A percentile compares a stretch with the other conserved stretches of the same genome.
Evolutionary conservation across 2,113 vertebrate species (phyloP).

Genomic region (Myrmophylax atrothorax): DNA sequence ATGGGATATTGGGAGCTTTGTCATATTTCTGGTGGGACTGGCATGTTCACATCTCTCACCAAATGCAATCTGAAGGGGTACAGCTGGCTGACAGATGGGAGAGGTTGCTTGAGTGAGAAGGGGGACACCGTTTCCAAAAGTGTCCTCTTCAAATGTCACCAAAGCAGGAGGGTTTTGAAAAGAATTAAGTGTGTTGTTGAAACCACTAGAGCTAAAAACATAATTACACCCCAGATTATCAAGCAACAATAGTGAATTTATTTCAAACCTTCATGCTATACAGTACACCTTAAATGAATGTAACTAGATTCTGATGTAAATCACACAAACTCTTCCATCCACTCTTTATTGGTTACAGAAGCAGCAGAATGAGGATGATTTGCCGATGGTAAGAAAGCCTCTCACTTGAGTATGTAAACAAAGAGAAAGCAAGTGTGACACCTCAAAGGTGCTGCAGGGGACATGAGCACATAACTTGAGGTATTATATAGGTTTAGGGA

Average conservation of each 20-base stretch:
- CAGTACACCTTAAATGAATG: neutral
- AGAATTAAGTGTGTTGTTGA: neutral
- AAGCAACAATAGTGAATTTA: neutral
- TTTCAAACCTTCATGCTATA: neutral
- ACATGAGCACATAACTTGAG: neutral
- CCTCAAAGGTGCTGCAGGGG: neutral
- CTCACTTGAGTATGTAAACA: neutral
- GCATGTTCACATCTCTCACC: neutral
- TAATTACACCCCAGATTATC: neutral
- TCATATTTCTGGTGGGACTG: rapidly evolving
- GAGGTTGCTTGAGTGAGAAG: neutral
- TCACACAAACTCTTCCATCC: neutral
- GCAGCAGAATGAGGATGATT: neutral
- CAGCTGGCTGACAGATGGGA: neutral
- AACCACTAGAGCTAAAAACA: neutral
- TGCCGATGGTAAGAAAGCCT: neutral
- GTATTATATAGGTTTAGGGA: neutral
- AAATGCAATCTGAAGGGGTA: neutral
- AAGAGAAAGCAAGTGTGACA: neutral
- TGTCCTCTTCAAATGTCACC: neutral
- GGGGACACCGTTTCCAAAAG: neutral
- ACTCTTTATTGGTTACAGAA: neutral
- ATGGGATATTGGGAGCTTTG: neutral
- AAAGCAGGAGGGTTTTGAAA: neutral
- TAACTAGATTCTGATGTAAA: neutral